phyloP scores from a whole-genome alignment of 1,140 invertebrate genomes.

The Dendroctonus ponderosae region DNA sequence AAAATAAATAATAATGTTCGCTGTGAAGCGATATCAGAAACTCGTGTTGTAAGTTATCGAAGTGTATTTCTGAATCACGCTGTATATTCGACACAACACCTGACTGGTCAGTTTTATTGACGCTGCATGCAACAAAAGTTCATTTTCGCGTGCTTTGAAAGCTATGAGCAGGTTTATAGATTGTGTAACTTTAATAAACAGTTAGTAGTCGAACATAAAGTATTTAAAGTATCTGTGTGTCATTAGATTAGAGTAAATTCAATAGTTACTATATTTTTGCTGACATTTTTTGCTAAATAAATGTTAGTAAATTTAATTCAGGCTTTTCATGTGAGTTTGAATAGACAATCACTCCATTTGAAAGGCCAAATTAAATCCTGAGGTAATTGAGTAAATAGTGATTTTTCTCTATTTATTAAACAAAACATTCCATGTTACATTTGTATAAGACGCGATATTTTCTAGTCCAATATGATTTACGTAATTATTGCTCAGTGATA shows the following conservation, averaged over 20 bases:
- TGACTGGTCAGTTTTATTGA: slow-evolving; percentile 18
- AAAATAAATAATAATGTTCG: no score
- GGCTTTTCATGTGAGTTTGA: neutral
- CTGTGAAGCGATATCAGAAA: no score
- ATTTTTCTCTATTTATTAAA: slow-evolving; percentile 13
- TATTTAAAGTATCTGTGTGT: slow-evolving; percentile 45
- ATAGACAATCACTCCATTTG: neutral
- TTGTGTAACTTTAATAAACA: slow-evolving; percentile 41
- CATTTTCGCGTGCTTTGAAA: slow-evolving; percentile 27
- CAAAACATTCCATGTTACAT: slow-evolving; percentile 16
- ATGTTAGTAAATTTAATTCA: slow-evolving; percentile 29
- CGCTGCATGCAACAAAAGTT: slow-evolving; percentile 12
- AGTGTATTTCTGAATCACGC: no score
- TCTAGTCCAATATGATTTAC: slow-evolving; percentile 41
- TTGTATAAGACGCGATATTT: slow-evolving; percentile 38
- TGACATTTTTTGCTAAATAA: slow-evolving; percentile 26
- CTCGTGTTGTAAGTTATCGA: no score
- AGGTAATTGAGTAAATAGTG: slow-evolving; percentile 13
- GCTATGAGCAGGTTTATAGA: slow-evolving; percentile 12
- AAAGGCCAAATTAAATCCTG: slow-evolving; percentile 15
- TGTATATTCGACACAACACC: neutral
- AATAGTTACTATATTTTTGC: slow-evolving; percentile 38
- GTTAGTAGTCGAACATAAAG: slow-evolving; percentile 40
- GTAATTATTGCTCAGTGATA: slow-evolving; percentile 42
- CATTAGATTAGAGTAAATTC: slow-evolving; percentile 40